These are phyloP conservation scores for Drosophila nebulosa DNA, from an alignment of 1,140 invertebrate genomes.

Conservation along the genomic window DNA sequence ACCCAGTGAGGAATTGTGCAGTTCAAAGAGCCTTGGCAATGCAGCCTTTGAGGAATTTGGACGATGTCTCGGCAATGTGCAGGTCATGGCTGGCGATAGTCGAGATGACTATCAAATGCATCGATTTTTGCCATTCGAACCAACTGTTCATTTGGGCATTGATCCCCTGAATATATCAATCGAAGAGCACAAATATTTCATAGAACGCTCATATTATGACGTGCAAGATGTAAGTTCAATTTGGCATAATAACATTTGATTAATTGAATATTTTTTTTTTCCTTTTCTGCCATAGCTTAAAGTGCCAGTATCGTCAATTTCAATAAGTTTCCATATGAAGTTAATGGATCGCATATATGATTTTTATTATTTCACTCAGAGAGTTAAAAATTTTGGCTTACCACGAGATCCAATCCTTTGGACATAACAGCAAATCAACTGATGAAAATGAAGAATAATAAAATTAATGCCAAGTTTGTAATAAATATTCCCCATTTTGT, in stretches of 20 bases:
- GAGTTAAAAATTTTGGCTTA: conserved; percentile 42
- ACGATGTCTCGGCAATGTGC: conserved; percentile 47
- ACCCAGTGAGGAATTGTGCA: conserved; percentile 43
- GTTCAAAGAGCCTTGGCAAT: background rate
- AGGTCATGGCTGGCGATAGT: conserved; percentile 54
- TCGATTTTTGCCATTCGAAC: conserved; percentile 52
- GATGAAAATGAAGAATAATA: background rate
- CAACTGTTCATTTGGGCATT: conserved; percentile 13
- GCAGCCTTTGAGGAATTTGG: conserved; percentile 37
- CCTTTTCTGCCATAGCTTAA: conserved; percentile 7
- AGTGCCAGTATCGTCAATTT: conserved; percentile 27
- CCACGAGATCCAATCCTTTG: background rate
- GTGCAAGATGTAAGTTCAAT: conserved; percentile 41
- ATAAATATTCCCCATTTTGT: too few relatives aligned
- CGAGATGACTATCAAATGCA: conserved; percentile 44
- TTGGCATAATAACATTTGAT: background rate
- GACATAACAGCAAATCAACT: background rate
- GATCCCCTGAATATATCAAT: conserved; percentile 19
- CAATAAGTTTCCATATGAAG: conserved; percentile 25
- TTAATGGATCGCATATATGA: conserved; percentile 21
- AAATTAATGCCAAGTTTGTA: background rate
- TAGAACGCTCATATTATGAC: conserved; percentile 35
- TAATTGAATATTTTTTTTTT: background rate
- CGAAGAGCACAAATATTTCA: conserved; percentile 31
- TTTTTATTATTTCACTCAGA: conserved; percentile 44